phyloP scores from a whole-genome alignment of 2,113 vertebrate genomes.

The Poeciliopsis retropinna region DNA sequence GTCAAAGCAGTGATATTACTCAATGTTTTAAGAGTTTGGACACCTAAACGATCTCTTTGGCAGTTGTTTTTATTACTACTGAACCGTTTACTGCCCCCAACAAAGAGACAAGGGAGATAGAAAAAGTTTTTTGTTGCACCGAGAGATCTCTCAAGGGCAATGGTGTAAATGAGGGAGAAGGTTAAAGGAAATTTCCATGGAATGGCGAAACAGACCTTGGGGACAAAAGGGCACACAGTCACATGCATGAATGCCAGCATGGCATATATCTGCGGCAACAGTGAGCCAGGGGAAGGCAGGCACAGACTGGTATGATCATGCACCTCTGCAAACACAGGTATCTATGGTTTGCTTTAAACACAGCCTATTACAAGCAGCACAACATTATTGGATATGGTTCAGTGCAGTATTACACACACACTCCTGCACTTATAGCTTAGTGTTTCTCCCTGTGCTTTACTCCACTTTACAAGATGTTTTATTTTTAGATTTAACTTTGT shows the following conservation, averaged over 20 bases:
- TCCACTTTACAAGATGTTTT: slow-evolving; percentile 42
- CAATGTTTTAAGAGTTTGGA: slow-evolving; percentile 9
- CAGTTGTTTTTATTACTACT: slow-evolving; percentile 26
- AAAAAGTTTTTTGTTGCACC: not conserved
- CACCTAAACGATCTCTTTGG: slow-evolving; percentile 22
- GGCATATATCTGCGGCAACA: slow-evolving; percentile 51
- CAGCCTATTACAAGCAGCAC: slow-evolving; percentile 1
- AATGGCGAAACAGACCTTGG: not conserved
- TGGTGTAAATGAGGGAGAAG: slow-evolving; percentile 52
- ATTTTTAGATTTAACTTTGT: slow-evolving; percentile 49
- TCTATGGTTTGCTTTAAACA: slow-evolving; percentile 9
- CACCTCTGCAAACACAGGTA: slow-evolving; percentile 13
- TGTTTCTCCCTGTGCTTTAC: slow-evolving; percentile 13
- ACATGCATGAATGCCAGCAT: slow-evolving; percentile 7
- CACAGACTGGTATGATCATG: slow-evolving; percentile 44
- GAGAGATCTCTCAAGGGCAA: slow-evolving; percentile 34
- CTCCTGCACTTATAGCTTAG: slow-evolving; percentile 3
- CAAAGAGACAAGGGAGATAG: slow-evolving; percentile 6
- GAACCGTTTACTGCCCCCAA: not conserved
- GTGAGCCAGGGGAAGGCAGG: slow-evolving; percentile 58
- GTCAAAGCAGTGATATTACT: slow-evolving; percentile 12
- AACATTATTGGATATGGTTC: slow-evolving; percentile 26
- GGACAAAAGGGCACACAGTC: slow-evolving; percentile 17
- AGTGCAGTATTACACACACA: slow-evolving; percentile 8
- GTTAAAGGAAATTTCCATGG: slow-evolving; percentile 66